These are phyloP conservation scores for Delphinus delphis DNA, from an alignment of 2,113 vertebrate species.

Conservation along the genomic window DNA sequence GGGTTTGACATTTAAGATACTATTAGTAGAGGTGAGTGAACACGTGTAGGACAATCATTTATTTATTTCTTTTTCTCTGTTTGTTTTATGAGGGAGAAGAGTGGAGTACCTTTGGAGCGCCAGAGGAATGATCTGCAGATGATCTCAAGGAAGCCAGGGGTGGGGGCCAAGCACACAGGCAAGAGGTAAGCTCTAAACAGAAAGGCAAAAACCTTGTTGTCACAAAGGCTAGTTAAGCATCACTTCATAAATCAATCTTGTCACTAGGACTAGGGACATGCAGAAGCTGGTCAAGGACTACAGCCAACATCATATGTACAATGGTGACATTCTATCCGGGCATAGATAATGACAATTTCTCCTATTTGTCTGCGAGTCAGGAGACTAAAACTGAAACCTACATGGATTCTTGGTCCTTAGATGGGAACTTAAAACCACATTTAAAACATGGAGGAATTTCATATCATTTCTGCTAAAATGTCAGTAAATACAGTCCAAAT, in stretches of 20 bases:
- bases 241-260: not conserved
- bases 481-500: not conserved
- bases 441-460: not conserved
- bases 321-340: not conserved
- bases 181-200: not conserved
- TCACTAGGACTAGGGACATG: not conserved
- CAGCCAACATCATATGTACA: not conserved
- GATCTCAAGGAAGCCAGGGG: not conserved
- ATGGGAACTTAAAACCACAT: not conserved
- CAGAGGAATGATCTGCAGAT: not conserved
- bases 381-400: not conserved
- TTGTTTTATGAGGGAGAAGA: not conserved
- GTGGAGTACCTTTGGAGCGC: not conserved
- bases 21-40: not conserved
- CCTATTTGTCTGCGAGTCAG: not conserved
- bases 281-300: not conserved
- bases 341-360: not conserved
- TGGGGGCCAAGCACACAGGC: not conserved
- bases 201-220: not conserved
- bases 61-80: not conserved
- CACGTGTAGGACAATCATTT: not conserved
- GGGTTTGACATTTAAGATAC: not conserved
- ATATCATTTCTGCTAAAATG: slow-evolving; percentile 12
- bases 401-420: not conserved
- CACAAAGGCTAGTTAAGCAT: not conserved